Percentiles rank a stretch among this genome's conserved stretches.
Conservation (phyloP, 2,113 vertebrate species). For the Dicrurus megarhynchus region DNA sequence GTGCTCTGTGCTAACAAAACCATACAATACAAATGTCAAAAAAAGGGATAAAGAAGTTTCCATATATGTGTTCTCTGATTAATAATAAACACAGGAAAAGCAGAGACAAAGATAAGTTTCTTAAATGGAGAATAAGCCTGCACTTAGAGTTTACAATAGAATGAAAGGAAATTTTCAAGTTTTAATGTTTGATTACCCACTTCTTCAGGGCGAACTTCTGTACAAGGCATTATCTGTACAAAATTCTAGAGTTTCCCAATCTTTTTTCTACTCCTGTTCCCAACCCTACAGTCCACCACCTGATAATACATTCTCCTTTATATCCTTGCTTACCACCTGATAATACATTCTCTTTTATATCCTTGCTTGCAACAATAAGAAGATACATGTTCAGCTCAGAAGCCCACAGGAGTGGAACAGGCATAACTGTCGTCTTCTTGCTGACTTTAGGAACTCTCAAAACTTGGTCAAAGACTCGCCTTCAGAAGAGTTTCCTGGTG, state of each 20-base stretch:
- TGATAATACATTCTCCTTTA: background rate
- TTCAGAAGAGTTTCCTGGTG: background rate
- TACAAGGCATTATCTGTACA: background rate
- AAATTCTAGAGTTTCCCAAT: background rate
- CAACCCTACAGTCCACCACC: background rate
- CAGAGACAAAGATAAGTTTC: background rate
- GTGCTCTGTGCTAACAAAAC: background rate
- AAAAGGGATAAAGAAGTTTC: background rate
- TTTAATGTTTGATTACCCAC: background rate
- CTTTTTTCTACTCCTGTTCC: background rate
- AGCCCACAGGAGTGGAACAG: background rate
- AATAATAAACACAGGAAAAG: background rate
- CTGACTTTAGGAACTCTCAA: background rate
- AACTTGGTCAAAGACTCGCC: background rate
- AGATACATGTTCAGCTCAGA: background rate
- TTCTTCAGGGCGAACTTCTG: background rate
- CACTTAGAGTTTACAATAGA: background rate
- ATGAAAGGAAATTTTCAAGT: background rate
- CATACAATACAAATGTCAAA: background rate
- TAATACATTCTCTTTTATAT: background rate
- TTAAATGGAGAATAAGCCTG: background rate
- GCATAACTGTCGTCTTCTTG: background rate
- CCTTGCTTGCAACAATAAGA: background rate
- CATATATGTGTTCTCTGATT: background rate
- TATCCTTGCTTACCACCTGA: background rate